Percentiles rank a stretch among this genome's conserved stretches.
These are phyloP conservation scores for Drosophila ambigua DNA, from an alignment of 1,140 invertebrate genomes.

Conservation along the genomic window DNA sequence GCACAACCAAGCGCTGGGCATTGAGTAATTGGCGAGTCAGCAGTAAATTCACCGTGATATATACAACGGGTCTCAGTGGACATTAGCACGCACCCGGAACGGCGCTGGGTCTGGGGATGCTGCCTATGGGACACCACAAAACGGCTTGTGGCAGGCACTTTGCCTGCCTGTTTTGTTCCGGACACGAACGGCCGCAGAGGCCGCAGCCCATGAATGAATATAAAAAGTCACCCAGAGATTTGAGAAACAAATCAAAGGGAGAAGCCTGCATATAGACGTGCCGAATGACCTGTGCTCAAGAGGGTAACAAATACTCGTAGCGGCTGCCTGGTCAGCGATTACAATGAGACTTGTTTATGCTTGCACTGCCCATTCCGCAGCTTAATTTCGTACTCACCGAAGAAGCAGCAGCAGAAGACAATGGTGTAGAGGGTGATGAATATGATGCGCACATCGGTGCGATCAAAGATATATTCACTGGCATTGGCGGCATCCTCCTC, in stretches of 20 bases:
- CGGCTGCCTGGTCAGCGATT: no score
- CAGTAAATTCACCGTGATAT: slow-evolving; percentile 37
- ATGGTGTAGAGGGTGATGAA: slow-evolving; percentile 86
- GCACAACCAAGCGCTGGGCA: slow-evolving; percentile 17
- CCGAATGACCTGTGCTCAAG: no score
- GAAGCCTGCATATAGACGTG: no score
- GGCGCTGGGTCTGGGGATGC: neutral
- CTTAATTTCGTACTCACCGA: slow-evolving; percentile 85
- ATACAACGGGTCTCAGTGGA: slow-evolving; percentile 20
- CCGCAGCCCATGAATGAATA: slow-evolving; percentile 18
- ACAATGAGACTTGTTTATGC: no score
- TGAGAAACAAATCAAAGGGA: no score
- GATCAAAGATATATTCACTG: slow-evolving; percentile 86
- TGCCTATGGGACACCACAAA: slow-evolving; percentile 20
- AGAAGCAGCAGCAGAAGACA: slow-evolving; percentile 87
- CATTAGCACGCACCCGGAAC: slow-evolving; percentile 15
- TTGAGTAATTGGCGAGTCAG: slow-evolving; percentile 70
- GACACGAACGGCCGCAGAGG: slow-evolving; percentile 6
- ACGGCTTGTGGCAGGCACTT: slow-evolving; percentile 25
- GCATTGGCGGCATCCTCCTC: slow-evolving; percentile 57
- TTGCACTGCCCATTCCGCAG: neutral
- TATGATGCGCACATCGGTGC: slow-evolving; percentile 85
- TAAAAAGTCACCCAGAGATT: neutral
- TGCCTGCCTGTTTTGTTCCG: slow-evolving; percentile 4
- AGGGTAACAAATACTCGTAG: no score